Base-by-base conservation (phyloP, 92 coral and sea anemone genomes). In the Epizoanthus rinbou region DNA sequence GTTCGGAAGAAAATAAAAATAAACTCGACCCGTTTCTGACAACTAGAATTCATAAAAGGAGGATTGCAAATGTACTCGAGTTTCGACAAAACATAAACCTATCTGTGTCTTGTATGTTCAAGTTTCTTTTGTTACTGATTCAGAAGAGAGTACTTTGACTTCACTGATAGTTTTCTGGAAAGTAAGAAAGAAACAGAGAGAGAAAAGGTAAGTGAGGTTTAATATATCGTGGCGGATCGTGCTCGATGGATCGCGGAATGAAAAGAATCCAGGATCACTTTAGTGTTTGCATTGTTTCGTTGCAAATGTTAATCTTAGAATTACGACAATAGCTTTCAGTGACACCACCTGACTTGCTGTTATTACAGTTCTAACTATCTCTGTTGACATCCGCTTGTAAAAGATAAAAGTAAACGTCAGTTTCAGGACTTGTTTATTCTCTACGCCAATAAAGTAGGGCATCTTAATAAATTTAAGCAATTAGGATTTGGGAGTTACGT, bases 271-370 rank as follows among this genome's bases (percentile, higher is more conserved):
- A 50, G 54, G 54, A 10, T 50, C 11, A 10, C 14, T 1, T 50
- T 31, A 31, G 14, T 66, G 47, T 66, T 66, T 18, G 25, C 72
- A 11, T 15, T 66, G 47, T 66, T 66, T 66, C 69, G 33, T 17
- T 33, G 33, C 72, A 25, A 66, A 66, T 66, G 28, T 66, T 66
- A 67, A 66, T 66, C 72, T 66, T 28, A 15, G 15, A 65, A 65
- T 4, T 14, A 31, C 72, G 11, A 31, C 72, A 66, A 31, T 28
- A 31, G 72, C 19, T 3, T 13, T 37, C 17, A 13, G 72, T 66
- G 72, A 31, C 72, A 66, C 31, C 9, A 14, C 5, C 15, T 28
- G 33, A 23, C 31, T 66, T 65, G 70, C 13, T 25, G 13, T 65
- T 5, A 24, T 65, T 66, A 31, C 72, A 3, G 9, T 66, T 33